A percentile compares a stretch with the other conserved stretches of the same genome.
Conservation (phyloP, 2,797 vertebrate species). For the Tenualosa thibaudeaui region DNA sequence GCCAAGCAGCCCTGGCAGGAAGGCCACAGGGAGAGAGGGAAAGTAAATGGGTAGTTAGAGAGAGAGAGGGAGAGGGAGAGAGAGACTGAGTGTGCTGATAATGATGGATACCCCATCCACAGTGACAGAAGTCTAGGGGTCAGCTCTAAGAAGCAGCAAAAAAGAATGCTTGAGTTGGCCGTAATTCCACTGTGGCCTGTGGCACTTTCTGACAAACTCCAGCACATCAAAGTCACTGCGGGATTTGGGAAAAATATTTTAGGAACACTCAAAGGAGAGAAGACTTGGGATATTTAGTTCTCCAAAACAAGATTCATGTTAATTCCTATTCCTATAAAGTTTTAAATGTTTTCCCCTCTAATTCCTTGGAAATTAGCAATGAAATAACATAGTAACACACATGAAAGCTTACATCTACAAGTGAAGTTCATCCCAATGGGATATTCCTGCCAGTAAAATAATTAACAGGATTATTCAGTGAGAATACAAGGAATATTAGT, state of each 20-base stretch:
- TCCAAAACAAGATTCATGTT: slow-evolving; percentile 1
- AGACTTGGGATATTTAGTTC: not conserved
- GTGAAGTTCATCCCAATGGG: slow-evolving; percentile 47
- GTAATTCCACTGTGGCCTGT: slow-evolving; percentile 46
- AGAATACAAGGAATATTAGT: slow-evolving; percentile 15
- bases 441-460: slow-evolving; percentile 41
- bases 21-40: slow-evolving; percentile 29
- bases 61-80: slow-evolving; percentile 49
- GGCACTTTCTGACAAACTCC: slow-evolving; percentile 48
- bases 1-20: slow-evolving; percentile 59
- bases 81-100: slow-evolving; percentile 38
- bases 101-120: slow-evolving; percentile 70
- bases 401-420: slow-evolving; percentile 42
- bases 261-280: not conserved
- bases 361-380: slow-evolving; percentile 8
- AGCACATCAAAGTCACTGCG: slow-evolving; percentile 14
- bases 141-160: not conserved
- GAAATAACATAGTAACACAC: slow-evolving; percentile 41
- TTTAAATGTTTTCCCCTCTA: not conserved
- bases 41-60: slow-evolving; percentile 49
- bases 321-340: not conserved
- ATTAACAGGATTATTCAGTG: slow-evolving; percentile 41
- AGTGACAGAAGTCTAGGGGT: slow-evolving; percentile 51
- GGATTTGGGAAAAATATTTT: not conserved
- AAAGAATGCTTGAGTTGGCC: slow-evolving; percentile 49